Base-by-base conservation (phyloP, 2,797 vertebrate genomes). In the Poecilia gillii region DNA sequence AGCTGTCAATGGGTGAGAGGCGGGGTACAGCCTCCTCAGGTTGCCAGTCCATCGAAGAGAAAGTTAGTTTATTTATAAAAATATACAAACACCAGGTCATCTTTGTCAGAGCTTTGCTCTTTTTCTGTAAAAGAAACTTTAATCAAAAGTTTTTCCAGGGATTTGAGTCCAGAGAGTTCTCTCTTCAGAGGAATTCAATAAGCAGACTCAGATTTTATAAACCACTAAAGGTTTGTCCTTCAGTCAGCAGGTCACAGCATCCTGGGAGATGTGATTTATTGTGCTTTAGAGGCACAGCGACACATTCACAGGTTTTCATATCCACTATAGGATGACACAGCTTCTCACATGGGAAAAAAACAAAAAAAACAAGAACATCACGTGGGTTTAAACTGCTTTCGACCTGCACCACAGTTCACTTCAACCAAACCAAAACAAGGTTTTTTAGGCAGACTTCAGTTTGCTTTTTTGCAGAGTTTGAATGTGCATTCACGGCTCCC, bases 191-290 rank as follows among this genome's bases (percentile, higher is more conserved):
- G 73, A 70, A 81, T 77, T 81, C 80, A 70, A 81, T 81, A 70
- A 74, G 73, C 25, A 8, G 51, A 13, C 76, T 71, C 6, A 74
- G 49, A 43, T 78, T 73, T 73, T 73, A 76, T 68, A 68, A 75
- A 83, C 77, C 55, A 28, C 36, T 71, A 51, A 74, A 39, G 73
- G 77, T 79, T 76, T 77, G 78, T 84, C 78, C 82, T 80, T 84
- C 71, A 77, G 64, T 68, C 71, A 51, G 78, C 41, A 59, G 78
- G 82, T 77, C 78, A 45, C 71, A 80, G 72, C 70, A 70, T 71
- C 74, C 72, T 72, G 75, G 12, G 62, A 79, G 53, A 81, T 62
- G 33, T 72, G 81, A 78, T 83, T 71, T 79, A 68, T 83, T 76
- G 68, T 73, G 57, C 73, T 66, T 79, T 83, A 74, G 23, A 83